Evolutionary conservation across 2,797 vertebrate genomes (phyloP).

Genomic region (Tokudaia muenninki): DNA sequence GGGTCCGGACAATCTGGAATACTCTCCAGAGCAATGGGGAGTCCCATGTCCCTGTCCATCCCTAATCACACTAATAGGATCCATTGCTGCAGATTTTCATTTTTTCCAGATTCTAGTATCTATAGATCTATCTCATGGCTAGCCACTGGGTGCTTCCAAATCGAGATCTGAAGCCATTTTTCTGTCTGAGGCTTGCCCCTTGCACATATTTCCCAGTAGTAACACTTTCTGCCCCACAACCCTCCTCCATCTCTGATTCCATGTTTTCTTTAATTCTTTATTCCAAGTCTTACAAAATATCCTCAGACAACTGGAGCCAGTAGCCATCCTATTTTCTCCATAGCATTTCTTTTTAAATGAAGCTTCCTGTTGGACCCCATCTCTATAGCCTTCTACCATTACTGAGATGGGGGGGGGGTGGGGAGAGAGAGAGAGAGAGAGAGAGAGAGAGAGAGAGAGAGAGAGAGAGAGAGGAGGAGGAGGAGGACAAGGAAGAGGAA

Average conservation of each 20-base stretch:
- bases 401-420: no score
- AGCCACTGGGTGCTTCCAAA: background rate
- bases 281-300: background rate
- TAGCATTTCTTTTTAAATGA: background rate
- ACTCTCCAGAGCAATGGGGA: background rate
- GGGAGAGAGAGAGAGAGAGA: no score
- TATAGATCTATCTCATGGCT: background rate
- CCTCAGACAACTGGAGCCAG: background rate
- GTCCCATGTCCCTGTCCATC: background rate
- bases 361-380: background rate
- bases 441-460: no score
- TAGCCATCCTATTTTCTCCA: background rate
- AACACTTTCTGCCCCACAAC: background rate
- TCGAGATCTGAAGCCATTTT: background rate
- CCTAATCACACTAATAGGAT: background rate
- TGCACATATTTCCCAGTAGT: accelerated
- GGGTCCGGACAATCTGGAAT: background rate
- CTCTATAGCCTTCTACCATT: background rate
- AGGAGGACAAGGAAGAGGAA: no score
- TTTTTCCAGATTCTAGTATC: background rate
- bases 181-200: background rate
- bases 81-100: background rate
- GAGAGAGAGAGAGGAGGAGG: accelerated
- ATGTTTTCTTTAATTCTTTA: slow-evolving; percentile 38
- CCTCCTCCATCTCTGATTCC: background rate